phyloP scores from a whole-genome alignment of 2,888 invertebrate genomes.

The Hybos culiciformis region DNA sequence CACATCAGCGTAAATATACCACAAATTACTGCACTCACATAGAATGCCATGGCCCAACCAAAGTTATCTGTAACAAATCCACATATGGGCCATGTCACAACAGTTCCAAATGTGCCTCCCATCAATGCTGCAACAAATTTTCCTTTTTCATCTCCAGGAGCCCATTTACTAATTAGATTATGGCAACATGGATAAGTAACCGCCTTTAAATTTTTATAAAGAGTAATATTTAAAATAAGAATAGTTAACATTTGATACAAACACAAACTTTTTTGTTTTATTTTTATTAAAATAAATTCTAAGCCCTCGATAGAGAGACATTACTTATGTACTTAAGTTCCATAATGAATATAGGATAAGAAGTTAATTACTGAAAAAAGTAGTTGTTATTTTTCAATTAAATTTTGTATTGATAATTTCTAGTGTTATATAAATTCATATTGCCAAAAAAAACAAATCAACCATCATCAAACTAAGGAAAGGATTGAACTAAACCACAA shows the following conservation, averaged over 20 bases:
- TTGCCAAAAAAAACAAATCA: too few species aligned
- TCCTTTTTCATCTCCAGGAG: constrained; percentile 59
- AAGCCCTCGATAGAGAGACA: too few species aligned
- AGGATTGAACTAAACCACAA: neutral
- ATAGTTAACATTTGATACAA: too few species aligned
- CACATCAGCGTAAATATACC: constrained; percentile 44
- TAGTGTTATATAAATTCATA: too few species aligned
- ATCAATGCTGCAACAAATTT: constrained; percentile 57
- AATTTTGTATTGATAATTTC: neutral
- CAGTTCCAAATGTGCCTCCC: constrained; percentile 60
- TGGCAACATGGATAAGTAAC: constrained; percentile 50
- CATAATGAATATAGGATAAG: neutral
- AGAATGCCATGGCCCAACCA: constrained; percentile 57
- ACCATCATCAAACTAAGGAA: neutral
- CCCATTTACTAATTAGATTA: constrained; percentile 54
- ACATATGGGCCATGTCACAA: constrained; percentile 53
- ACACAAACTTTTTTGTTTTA: too few species aligned
- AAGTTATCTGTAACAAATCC: constrained; percentile 47
- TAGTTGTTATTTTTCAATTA: neutral
- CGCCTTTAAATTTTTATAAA: constrained; percentile 33
- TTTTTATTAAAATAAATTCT: too few species aligned
- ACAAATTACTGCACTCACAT: constrained; percentile 44
- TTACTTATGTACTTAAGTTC: too few species aligned
- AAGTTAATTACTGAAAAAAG: neutral
- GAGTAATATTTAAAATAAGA: neutral